Conservation (phyloP, 1,140 invertebrate species). For the Drosophila littoralis region DNA sequence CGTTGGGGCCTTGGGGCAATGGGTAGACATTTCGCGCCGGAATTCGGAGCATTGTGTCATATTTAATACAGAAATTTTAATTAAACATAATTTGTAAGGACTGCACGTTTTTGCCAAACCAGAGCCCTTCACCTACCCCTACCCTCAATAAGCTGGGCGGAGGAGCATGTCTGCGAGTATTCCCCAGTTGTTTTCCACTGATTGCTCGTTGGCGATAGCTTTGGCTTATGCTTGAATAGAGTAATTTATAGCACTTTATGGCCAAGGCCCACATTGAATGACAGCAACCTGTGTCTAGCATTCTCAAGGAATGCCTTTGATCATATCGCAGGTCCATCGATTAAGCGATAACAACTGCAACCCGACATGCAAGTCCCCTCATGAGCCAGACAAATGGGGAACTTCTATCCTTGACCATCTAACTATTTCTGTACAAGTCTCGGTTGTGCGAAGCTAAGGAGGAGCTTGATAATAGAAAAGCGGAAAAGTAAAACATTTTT, state of each 20-base stretch:
- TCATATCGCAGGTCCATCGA: conserved; percentile 38
- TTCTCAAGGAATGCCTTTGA: conserved; percentile 44
- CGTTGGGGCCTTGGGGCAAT: conserved; percentile 27
- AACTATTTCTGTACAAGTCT: background rate
- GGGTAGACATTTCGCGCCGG: conserved; percentile 66
- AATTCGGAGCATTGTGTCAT: conserved; percentile 84
- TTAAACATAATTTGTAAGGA: conserved; percentile 84
- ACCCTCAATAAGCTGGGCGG: conserved; percentile 6
- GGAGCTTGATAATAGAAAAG: background rate
- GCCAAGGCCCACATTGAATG: conserved; percentile 49
- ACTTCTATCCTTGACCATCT: background rate
- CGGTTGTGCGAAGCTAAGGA: background rate
- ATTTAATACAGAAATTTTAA: conserved; percentile 84
- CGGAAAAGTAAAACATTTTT: too few species aligned
- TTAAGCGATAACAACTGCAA: conserved; percentile 44
- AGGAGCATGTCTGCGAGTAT: conserved; percentile 7
- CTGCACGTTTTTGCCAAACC: conserved; percentile 64
- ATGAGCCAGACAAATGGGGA: conserved; percentile 2
- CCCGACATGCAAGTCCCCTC: background rate
- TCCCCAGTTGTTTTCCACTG: conserved; percentile 26
- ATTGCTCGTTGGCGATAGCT: conserved; percentile 56
- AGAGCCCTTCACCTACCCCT: background rate
- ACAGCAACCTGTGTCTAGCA: conserved; percentile 50
- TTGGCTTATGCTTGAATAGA: conserved; percentile 61
- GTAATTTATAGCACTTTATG: conserved; percentile 77